Base-by-base conservation (phyloP, 2,113 vertebrate genomes). In the Prietella phreatophila region DNA sequence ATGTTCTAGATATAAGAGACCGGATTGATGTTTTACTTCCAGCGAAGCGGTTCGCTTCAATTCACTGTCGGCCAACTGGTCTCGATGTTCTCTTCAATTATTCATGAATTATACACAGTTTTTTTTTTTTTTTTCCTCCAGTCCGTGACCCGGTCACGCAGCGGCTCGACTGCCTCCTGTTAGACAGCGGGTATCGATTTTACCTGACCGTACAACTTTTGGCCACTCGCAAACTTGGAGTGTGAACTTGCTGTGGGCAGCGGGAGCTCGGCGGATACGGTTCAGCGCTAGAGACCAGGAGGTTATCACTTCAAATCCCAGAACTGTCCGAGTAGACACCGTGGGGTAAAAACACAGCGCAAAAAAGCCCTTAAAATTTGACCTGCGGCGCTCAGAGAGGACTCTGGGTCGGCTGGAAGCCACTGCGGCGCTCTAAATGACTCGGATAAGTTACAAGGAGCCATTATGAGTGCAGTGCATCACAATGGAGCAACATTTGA, bases 281-380 rank as follows among this genome's bases (percentile, higher is more conserved):
- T 58, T 58, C 55, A 2, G 10, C 9, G 2, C 30, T 22, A 36
- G 55, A 36, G 17, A 22, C 53, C 3, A 1, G 5, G 20, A 61
- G 80, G 80, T 82, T 82, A 60, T 39, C 5, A 56, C n/a, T 36
- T 82, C 30, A 82, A 10, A 36, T 82, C 79, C 56, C 56, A 61
- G 55, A 82, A 39, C n/a, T 58, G 55, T 39, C 55, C 36, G 20
- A 60, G 33, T 50, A 36, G 17, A 58, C 79, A 36, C 19, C 58
- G 79, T 9, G 30, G 17, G n/a, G 19, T 15, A 33, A 81, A 50
- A 10, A 50, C 47, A 50, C 47, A 50, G 58, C 4, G 4, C 53
- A 56, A 36, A 22, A 10, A 8, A 19, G 42, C 19, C 53, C 11
- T 33, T 79, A 53, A 79, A 47, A 47, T 79, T 53, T 15, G n/a